phyloP scores from a whole-genome alignment of 2,797 vertebrate species.

The Labeo calbasu region DNA sequence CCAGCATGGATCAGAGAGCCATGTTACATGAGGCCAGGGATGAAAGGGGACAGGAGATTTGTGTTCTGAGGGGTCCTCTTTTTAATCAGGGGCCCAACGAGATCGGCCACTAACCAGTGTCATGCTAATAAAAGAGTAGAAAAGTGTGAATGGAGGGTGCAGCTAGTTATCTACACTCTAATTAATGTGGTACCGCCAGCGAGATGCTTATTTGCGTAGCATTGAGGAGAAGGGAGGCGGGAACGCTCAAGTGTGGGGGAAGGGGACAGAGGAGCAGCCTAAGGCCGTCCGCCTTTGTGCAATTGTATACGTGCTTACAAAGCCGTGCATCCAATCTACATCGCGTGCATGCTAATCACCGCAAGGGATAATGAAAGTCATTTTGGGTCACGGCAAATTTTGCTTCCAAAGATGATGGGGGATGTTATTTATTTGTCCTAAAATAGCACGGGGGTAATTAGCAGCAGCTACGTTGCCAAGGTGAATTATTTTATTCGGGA shows the following conservation, averaged over 20 bases:
- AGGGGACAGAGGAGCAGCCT: conserved; percentile 30
- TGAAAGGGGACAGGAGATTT: conserved; percentile 76
- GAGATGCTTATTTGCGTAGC: conserved; percentile 62
- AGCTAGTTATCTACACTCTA: conserved; percentile 80
- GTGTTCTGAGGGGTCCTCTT: conserved; percentile 73
- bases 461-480: conserved; percentile 10
- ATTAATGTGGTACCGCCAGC: conserved; percentile 77
- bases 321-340: conserved; percentile 34
- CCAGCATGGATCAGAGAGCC: conserved; percentile 69
- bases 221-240: conserved; percentile 61
- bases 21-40: conserved; percentile 70
- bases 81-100: conserved; percentile 81
- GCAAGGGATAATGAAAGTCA: conserved; percentile 17
- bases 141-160: conserved; percentile 78
- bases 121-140: conserved; percentile 82
- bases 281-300: conserved; percentile 29
- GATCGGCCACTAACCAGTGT: conserved; percentile 77
- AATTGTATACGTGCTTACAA: conserved; percentile 25
- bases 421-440: conserved; percentile 22
- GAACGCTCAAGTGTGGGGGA: conserved; percentile 63
- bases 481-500: not conserved
- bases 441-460: conserved; percentile 2
- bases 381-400: conserved; percentile 15
- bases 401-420: not conserved
- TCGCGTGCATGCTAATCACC: conserved; percentile 5